A percentile compares a stretch with the other conserved stretches of the same genome.
phyloP scores from a whole-genome alignment of 2,888 invertebrate species.

The Beris chalybata region DNA sequence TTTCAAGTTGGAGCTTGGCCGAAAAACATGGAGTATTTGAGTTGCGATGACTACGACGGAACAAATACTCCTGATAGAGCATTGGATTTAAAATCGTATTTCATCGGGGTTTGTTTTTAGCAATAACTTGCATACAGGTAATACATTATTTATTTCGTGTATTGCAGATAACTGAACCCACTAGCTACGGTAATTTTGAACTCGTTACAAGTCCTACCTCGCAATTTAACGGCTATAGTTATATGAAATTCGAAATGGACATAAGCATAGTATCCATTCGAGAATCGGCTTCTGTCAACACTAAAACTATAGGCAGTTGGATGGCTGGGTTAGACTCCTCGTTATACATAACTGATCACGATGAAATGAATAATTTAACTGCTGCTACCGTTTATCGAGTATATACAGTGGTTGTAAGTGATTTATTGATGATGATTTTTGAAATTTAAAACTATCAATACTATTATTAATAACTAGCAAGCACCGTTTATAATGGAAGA shows the following conservation, averaged over 20 bases:
- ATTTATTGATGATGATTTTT: conserved; percentile 2
- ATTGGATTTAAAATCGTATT: conserved; percentile 70
- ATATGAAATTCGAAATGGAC: conserved; percentile 74
- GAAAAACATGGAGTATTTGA: conserved; percentile 70
- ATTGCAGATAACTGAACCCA: conserved; percentile 63
- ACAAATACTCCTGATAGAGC: conserved; percentile 73
- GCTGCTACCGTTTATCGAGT: conserved; percentile 85
- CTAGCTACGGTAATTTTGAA: conserved; percentile 70
- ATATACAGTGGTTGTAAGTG: conserved; percentile 77
- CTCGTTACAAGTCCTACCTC: conserved; percentile 64
- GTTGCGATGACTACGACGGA: conserved; percentile 78
- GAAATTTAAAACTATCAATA: not conserved
- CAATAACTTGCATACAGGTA: too few relatives aligned
- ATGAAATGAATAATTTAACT: conserved; percentile 72
- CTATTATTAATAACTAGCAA: conserved; percentile 60
- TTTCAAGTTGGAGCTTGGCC: conserved; percentile 74
- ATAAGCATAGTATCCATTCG: conserved; percentile 71
- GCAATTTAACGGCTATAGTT: conserved; percentile 69
- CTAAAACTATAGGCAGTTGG: conserved; percentile 74
- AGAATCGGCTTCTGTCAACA: conserved; percentile 72
- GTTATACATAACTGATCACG: conserved; percentile 66
- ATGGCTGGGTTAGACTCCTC: conserved; percentile 71
- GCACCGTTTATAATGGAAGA: conserved; percentile 80
- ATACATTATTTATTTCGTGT: conserved; percentile 6
- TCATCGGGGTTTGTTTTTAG: conserved; percentile 63